phyloP scores from a whole-genome alignment of 2,888 invertebrate genomes.

The Spilosoma lubricipeda region DNA sequence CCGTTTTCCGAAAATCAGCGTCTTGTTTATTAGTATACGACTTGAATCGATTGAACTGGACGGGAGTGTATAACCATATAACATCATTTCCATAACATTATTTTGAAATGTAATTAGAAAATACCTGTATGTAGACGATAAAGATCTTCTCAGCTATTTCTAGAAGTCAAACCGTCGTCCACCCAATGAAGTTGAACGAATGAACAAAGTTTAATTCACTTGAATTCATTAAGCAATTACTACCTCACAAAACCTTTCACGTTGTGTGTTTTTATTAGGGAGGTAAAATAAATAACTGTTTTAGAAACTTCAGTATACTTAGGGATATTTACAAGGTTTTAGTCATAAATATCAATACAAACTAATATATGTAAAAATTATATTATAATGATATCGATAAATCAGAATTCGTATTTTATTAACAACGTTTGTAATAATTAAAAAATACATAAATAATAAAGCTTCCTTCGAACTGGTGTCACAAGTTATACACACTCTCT shows the following conservation, averaged over 20 bases:
- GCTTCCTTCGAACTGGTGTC: constrained; percentile 52
- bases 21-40: no score
- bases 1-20: no score
- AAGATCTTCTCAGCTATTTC: neutral
- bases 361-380: constrained; percentile 25
- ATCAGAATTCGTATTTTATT: constrained; percentile 50
- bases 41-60: no score
- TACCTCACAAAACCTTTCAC: neutral
- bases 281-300: constrained; percentile 33
- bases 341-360: constrained; percentile 63
- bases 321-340: constrained; percentile 69
- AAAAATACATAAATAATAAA: constrained; percentile 56
- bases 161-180: neutral
- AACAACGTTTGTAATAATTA: constrained; percentile 50
- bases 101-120: no score
- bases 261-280: neutral
- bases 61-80: no score
- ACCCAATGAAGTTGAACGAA: neutral
- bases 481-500: constrained; percentile 23
- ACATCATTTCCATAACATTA: no score
- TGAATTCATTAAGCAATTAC: neutral
- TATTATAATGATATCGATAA: constrained; percentile 43
- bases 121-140: no score
- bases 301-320: constrained; percentile 65
- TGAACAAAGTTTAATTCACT: no score